These are phyloP conservation scores for Andinoacara biseriatus DNA, from an alignment of 2,113 vertebrate species.

Conservation along the genomic window DNA sequence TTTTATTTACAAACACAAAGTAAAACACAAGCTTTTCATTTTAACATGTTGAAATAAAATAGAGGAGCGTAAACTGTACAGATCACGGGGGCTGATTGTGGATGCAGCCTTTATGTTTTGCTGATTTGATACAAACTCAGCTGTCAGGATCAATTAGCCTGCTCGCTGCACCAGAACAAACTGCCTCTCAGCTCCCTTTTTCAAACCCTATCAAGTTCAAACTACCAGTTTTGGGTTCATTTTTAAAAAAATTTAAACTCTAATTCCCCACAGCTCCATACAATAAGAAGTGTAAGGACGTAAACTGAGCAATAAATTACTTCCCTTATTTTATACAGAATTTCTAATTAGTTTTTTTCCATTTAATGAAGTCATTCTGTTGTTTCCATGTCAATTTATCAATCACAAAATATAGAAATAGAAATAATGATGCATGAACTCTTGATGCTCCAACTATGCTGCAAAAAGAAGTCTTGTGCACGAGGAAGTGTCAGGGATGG, in stretches of 20 bases:
- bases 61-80: not conserved
- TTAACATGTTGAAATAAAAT: not conserved
- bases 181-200: too few relatives aligned
- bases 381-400: too few relatives aligned
- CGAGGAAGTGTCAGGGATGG: too few relatives aligned
- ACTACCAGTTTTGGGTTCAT: not conserved
- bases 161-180: too few relatives aligned
- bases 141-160: not conserved
- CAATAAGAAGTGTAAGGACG: not conserved
- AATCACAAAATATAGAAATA: not conserved
- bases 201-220: not conserved
- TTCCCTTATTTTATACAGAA: not conserved
- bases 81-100: not conserved
- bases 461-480: too few relatives aligned
- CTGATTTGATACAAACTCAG: not conserved
- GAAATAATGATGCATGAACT: too few relatives aligned
- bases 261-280: not conserved
- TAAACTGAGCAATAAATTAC: accelerated
- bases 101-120: not conserved
- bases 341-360: not conserved
- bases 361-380: too few relatives aligned
- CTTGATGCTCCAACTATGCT: too few relatives aligned
- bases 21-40: not conserved
- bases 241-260: too few relatives aligned
- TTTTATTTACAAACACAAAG: not conserved